Evolutionary conservation across 2,797 vertebrate species (phyloP).

Genomic region (Sciurus carolinensis): DNA sequence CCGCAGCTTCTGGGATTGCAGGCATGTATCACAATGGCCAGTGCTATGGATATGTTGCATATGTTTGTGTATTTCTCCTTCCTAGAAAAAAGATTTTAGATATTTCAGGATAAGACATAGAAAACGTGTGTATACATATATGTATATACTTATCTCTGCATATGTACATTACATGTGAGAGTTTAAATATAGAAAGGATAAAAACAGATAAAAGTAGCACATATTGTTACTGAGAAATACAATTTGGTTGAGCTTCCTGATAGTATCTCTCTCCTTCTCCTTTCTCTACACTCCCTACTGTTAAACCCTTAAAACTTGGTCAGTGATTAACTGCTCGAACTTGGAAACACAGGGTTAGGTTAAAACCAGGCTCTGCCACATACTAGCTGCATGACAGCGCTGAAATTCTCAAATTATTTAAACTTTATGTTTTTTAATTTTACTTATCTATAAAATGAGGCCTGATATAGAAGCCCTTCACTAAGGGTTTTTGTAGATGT

Average conservation of each 20-base stretch:
- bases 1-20: no score
- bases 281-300: rapidly evolving
- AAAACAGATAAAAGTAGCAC: background rate
- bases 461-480: slow-evolving; percentile 4
- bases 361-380: background rate
- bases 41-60: background rate
- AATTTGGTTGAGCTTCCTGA: background rate
- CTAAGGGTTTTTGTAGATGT: slow-evolving; percentile 18
- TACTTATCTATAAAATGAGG: background rate
- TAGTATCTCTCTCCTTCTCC: no score
- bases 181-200: slow-evolving; percentile 27
- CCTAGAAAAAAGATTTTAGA: slow-evolving; percentile 10
- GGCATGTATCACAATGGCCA: no score
- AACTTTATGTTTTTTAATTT: background rate
- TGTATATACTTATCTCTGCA: background rate
- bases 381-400: background rate
- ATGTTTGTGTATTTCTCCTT: background rate
- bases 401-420: background rate
- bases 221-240: background rate
- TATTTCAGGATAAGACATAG: background rate
- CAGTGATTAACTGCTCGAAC: background rate
- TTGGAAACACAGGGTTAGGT: background rate
- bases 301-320: background rate
- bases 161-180: background rate
- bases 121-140: no score